Base-by-base conservation (phyloP, 2,797 vertebrate genomes). In the Helicolenus hilgendorfi region DNA sequence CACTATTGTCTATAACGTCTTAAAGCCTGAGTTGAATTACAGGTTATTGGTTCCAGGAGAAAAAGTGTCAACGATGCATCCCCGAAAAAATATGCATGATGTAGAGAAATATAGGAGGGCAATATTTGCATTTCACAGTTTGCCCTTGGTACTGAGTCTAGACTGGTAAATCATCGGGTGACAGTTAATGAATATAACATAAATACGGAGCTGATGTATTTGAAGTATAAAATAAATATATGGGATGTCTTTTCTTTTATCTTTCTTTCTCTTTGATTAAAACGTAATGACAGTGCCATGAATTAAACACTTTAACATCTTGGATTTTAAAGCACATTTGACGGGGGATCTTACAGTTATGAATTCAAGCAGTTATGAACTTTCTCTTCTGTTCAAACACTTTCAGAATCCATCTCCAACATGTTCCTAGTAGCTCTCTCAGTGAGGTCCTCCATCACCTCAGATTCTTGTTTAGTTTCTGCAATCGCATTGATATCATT, bases 381-480 rank as follows among this genome's bases (percentile, higher is more conserved):
- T 5, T 31, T 8, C 33, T 72, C 13, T 27, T 41, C 55, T 0
- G 29, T 71, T 72, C 11, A 73, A 85, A 59, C 41, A 35, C 11
- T 11, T 58, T 4, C 41, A 62, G 6, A 41, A 62, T 77, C 62
- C 5, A 33, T 60, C 41, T 72, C 45, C 36, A 26, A 36, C 29
- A 10, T 56, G 11, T 68, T 53, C 9, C 58, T 64, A 7, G 22
- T 4, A 11, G 20, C 26, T 62, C 65, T 41, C n/a, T 64, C 18
- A 35, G 4, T 49, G 53, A 63, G 24, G 41, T 49, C 53, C 18
- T 56, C 24, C 18, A 49, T 85, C 74, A 63, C 22, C 8, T 62
- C 29, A 2, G 1, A 35, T 62, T 41, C n/a, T 20, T 89, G 77
- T 81, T 88, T 71, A 72, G 26, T 27, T 78, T 71, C 31, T 68